Conservation (phyloP, 2,888 invertebrate species). For the Arrhopalites spinosus region DNA sequence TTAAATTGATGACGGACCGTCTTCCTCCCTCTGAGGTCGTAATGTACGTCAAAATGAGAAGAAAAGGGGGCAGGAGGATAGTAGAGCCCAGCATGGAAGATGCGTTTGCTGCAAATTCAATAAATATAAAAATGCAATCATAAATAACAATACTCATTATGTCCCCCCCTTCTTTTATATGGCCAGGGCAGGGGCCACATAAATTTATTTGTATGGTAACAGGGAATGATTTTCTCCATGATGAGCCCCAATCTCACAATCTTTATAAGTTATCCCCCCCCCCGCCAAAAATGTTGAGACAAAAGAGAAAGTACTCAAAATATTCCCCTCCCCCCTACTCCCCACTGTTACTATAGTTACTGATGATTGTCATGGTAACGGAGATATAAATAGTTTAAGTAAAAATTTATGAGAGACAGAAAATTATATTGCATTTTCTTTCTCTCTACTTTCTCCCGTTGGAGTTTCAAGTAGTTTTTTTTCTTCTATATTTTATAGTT, state of each 20-base stretch:
- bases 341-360: no score
- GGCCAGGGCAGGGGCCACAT: no score
- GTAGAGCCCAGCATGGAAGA: conserved; percentile 4
- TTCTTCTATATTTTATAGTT: not conserved
- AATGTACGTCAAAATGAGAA: not conserved
- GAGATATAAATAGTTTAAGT: not conserved
- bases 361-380: not conserved
- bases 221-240: no score
- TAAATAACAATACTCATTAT: not conserved
- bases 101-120: conserved; percentile 12
- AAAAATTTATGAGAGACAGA: no score
- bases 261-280: no score
- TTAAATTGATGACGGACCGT: not conserved
- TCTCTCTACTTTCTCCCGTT: no score
- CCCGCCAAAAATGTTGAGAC: no score
- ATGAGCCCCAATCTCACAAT: no score
- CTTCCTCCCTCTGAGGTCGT: not conserved
- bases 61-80: not conserved
- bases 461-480: no score
- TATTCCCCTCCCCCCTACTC: no score
- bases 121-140: conserved; percentile 1
- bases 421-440: not conserved
- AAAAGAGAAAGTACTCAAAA: no score
- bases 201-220: no score
- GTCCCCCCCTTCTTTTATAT: conserved; percentile 3